Evolutionary conservation across 2,797 vertebrate genomes (phyloP).

Genomic region (Streptopelia turtur): DNA sequence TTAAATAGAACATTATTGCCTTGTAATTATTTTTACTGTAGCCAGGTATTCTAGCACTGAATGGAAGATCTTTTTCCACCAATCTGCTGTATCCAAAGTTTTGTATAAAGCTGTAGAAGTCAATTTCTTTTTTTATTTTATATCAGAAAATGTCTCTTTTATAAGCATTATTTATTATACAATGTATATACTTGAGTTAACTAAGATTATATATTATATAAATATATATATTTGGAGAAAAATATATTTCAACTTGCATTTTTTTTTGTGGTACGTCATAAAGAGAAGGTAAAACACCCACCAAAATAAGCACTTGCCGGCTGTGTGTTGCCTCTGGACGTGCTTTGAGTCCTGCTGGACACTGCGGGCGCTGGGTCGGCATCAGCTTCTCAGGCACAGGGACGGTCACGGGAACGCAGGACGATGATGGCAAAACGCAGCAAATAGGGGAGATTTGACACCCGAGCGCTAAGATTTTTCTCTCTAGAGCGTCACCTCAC

Average conservation of each 20-base stretch:
- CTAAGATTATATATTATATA: slow-evolving; percentile 99
- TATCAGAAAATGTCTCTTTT: slow-evolving; percentile 98
- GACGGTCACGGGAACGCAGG: accelerated
- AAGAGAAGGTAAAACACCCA: slow-evolving; percentile 70
- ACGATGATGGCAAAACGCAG: accelerated
- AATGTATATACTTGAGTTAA: slow-evolving; percentile 99
- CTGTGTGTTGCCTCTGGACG: slow-evolving; percentile 50
- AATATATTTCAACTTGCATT: slow-evolving; percentile 81
- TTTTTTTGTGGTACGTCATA: slow-evolving; percentile 75
- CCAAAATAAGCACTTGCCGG: slow-evolving; percentile 18
- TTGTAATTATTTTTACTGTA: slow-evolving; percentile 79
- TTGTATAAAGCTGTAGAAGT: slow-evolving; percentile 97
- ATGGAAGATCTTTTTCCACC: slow-evolving; percentile 74
- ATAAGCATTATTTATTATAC: slow-evolving; percentile 99
- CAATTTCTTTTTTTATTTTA: slow-evolving; percentile 96
- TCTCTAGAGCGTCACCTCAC: not conserved
- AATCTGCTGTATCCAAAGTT: slow-evolving; percentile 95
- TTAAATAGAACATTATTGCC: slow-evolving; percentile 75
- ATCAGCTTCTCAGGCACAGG: not conserved
- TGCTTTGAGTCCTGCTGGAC: not conserved
- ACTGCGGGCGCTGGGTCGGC: accelerated
- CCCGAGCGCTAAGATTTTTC: not conserved
- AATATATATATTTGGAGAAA: slow-evolving; percentile 99
- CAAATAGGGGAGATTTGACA: not conserved
- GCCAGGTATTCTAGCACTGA: slow-evolving; percentile 81